Base-by-base conservation (phyloP, 2,888 invertebrate species). In the Volucella zonaria region DNA sequence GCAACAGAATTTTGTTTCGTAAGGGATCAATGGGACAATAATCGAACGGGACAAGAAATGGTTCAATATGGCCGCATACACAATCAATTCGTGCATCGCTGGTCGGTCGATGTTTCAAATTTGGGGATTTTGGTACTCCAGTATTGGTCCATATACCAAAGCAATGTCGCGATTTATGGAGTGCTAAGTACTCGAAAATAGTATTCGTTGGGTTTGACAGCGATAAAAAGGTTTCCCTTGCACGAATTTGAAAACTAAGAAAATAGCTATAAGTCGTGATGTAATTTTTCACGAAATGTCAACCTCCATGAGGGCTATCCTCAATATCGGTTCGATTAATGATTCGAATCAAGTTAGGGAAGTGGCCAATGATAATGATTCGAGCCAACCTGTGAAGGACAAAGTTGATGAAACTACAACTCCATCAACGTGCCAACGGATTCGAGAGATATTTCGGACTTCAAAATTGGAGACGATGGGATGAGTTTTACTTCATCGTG, bases 71-170 rank as follows among this genome's bases (percentile, higher is more conserved):
- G 18, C 18, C 18, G 18, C 1, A 18, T 18, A 18, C 18, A 18
- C 1, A 18, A 18, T 18, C 18, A 18, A 18, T 61, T 12, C 62
- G 64, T 47, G 51, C 64, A 70, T 14, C 62, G 11, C 70, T 45
- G 15, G 61, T 52, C 40, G 54, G 89, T 89, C 18, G 18, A 23
- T 23, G 18, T 3, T 23, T 23, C 18, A 23, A 23, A 23, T 23
- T 23, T 23, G 18, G 2, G 2, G 87, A 90, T 89, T 15, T 92
- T 89, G 92, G 92, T 8, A 87, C 87, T 12, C 54, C 87, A 79
- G 89, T 88, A 45, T 61, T 77, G 71, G 73, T n/a, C n/a, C 18
- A 23, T 3, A 23, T 23, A 23, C 0, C 2, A 23, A 23, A 2
- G 3, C 18, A 23, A 23, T 18, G 18, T n/a, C n/a, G n/a, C n/a